Evolutionary conservation across 2,113 vertebrate genomes (phyloP), one percentile per base, ranked within the genome.

Genomic region (Pampusana beccarii): DNA sequence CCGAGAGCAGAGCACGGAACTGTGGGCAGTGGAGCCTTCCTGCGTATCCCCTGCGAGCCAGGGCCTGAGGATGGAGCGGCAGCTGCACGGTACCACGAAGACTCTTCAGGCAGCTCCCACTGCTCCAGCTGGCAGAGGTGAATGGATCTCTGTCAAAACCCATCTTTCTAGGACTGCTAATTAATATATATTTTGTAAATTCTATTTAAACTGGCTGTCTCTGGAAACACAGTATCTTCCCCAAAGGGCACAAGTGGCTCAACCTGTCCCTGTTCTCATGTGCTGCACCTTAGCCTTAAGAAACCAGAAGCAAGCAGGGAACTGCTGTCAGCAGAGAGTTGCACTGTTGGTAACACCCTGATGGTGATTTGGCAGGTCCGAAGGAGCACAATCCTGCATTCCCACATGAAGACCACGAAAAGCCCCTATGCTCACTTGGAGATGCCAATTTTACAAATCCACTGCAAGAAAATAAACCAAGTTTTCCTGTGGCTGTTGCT

Each of bases 341-440:
- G 64, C 0, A 0, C 8, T 50, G 4, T 44, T 57, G 11, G 13
- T 13, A 64, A 40, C 14, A 56, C 6, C 14, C 16, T 42, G 9
- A 18, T 11, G 31, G 21, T 21, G 44, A 31, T 36, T 58, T 3
- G 1, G 5, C 0, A 0, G 64, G 28, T 67, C 40, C 53, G 60
- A 44, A 72, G 66, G 11, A 75, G 16, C 8, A 75, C 1, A 0
- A 2, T 31, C 53, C 21, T 3, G 0, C 34, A 54, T 54, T 78
- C n/a, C 20, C 5, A 0, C 6, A 58, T 6, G 5, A 24, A 67
- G 33, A 54, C 5, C 5, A 62, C 61, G 82, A 79, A 95, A 82
- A 31, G 16, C 4, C 5, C 2, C 16, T 44, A 24, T 28, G 44
- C 2, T 9, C 31, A 28, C 13, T 8, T 21, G 26, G 20, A 88